Conservation (phyloP, 2,797 vertebrate species). For the Tokudaia tokunoshimensis region DNA sequence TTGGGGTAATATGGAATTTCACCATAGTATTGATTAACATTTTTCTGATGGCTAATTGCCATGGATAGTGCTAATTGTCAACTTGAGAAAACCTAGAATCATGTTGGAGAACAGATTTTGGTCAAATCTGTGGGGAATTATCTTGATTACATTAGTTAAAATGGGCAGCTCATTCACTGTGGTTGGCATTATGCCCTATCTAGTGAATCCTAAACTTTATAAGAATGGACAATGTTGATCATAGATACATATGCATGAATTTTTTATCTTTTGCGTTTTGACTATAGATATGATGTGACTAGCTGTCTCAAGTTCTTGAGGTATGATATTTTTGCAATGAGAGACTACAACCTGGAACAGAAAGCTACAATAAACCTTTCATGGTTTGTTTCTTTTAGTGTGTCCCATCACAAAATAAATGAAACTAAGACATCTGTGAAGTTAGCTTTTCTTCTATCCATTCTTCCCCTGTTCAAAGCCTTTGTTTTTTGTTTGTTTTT, state of each 20-base stretch:
- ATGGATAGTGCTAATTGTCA: background rate
- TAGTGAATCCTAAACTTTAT: background rate
- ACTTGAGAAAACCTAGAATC: background rate
- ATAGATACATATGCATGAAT: background rate
- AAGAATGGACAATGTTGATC: background rate
- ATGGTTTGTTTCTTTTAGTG: too few relatives aligned
- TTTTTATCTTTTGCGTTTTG: background rate
- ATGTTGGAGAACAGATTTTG: background rate
- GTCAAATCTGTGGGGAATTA: background rate
- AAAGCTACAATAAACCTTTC: too few relatives aligned
- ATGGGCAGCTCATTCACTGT: background rate
- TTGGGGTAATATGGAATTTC: background rate
- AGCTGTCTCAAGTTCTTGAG: background rate
- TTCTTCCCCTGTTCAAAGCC: too few relatives aligned
- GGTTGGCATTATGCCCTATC: background rate
- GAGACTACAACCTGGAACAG: background rate
- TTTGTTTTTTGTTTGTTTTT: too few relatives aligned
- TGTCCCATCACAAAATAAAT: too few relatives aligned
- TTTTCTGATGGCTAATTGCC: background rate
- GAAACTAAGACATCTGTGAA: too few relatives aligned
- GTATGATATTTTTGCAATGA: background rate
- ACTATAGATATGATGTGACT: too few relatives aligned
- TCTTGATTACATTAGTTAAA: background rate
- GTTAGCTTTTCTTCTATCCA: too few relatives aligned
- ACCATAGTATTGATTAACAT: background rate